phyloP scores from a whole-genome alignment of 2,113 vertebrate genomes.

The Myrmecophaga tridactyla region DNA sequence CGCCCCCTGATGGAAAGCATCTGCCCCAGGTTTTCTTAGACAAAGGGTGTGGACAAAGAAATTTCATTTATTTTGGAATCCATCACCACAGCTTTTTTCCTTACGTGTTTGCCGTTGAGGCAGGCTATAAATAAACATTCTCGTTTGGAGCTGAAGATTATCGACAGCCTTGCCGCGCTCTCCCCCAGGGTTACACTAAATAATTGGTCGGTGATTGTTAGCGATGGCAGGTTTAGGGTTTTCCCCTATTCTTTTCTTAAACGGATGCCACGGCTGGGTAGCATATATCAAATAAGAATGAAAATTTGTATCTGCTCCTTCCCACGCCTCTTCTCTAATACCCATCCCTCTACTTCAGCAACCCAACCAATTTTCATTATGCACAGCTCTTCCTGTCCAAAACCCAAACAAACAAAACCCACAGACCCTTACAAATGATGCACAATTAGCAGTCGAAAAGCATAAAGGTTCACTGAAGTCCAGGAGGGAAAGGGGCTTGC shows the following conservation, averaged over 20 bases:
- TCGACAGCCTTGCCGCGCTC: background rate
- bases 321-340: background rate
- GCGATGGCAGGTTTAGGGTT: background rate
- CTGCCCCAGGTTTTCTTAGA: background rate
- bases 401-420: background rate
- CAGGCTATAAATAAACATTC: background rate
- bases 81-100: background rate
- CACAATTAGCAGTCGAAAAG: background rate
- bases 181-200: background rate
- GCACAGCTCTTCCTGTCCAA: background rate
- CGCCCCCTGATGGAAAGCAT: background rate
- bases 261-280: too few species aligned
- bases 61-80: background rate
- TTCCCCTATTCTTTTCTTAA: background rate
- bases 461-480: too few species aligned
- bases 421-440: background rate
- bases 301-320: background rate
- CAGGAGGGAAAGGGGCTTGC: too few species aligned
- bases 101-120: background rate
- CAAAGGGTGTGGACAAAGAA: background rate
- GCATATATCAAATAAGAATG: background rate
- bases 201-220: background rate
- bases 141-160: background rate
- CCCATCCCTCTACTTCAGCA: background rate
- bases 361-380: background rate